Percentiles rank a stretch among this genome's conserved stretches.
Evolutionary conservation across 2,888 invertebrate genomes (phyloP).

Genomic region (Nowickia ferox): DNA sequence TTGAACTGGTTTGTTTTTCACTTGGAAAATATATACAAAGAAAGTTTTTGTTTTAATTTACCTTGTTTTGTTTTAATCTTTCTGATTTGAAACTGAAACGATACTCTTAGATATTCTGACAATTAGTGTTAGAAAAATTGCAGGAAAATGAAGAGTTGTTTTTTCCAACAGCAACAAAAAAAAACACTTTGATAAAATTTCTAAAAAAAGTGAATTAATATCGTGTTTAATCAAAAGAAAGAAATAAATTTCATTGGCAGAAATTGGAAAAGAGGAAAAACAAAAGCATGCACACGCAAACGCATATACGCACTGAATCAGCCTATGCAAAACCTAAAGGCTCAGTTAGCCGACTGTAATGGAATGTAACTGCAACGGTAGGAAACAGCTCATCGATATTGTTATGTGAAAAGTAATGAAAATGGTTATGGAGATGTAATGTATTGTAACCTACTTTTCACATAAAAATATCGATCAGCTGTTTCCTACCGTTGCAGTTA

Average conservation of each 20-base stretch:
- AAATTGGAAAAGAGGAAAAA: conserved; percentile 28
- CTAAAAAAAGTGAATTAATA: conserved; percentile 34
- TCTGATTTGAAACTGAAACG: conserved; percentile 25
- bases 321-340: conserved; percentile 1
- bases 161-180: neutral
- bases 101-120: conserved; percentile 49
- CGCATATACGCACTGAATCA: neutral
- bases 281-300: neutral
- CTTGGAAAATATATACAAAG: conserved; percentile 36
- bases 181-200: conserved; percentile 32
- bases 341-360: too few relatives aligned
- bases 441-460: too few relatives aligned
- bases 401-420: too few relatives aligned
- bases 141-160: conserved; percentile 32
- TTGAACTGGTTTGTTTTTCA: conserved; percentile 57
- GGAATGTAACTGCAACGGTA: too few relatives aligned
- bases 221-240: conserved; percentile 10
- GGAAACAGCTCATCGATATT: too few relatives aligned
- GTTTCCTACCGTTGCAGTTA: too few relatives aligned
- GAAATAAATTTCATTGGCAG: conserved; percentile 27
- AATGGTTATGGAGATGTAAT: too few relatives aligned
- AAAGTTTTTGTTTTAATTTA: conserved; percentile 53
- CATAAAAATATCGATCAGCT: too few relatives aligned
- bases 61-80: conserved; percentile 22
- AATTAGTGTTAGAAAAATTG: conserved; percentile 24